Evolutionary conservation across 2,797 vertebrate species (phyloP).

Genomic region (Neosilurus hyrtlii): DNA sequence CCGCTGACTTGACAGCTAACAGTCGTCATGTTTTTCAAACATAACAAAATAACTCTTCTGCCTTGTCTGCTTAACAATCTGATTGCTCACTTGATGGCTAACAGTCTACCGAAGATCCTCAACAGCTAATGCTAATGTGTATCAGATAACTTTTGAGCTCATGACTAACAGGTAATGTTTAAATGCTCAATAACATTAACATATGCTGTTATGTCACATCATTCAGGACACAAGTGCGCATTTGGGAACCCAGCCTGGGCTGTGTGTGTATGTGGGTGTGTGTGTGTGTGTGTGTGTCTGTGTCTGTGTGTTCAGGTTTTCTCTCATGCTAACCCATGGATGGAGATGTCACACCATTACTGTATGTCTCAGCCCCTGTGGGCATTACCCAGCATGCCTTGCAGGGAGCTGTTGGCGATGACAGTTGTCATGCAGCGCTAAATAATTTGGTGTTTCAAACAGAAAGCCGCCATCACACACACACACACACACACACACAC

Average conservation of each 20-base stretch:
- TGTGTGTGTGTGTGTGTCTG: neutral
- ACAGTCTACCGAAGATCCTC: neutral
- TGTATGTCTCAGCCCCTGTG: neutral
- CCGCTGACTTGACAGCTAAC: neutral
- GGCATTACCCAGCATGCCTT: constrained; percentile 13
- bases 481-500: neutral
- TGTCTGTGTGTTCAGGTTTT: neutral
- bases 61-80: neutral
- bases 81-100: neutral
- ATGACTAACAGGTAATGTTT: constrained; percentile 43
- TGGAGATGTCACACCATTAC: constrained; percentile 9
- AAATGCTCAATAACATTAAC: constrained; percentile 19
- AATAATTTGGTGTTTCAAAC: constrained; percentile 40
- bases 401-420: constrained; percentile 55
- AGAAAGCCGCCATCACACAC: constrained; percentile 2
- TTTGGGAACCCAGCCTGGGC: neutral
- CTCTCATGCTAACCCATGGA: neutral
- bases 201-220: neutral
- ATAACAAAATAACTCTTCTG: neutral
- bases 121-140: neutral
- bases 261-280: neutral
- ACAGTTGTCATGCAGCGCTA: constrained; percentile 59
- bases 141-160: neutral
- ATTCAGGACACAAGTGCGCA: neutral
- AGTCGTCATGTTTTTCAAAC: neutral